Evolutionary conservation across 2,888 invertebrate species (phyloP).

Genomic region (Nymphalis urticae): DNA sequence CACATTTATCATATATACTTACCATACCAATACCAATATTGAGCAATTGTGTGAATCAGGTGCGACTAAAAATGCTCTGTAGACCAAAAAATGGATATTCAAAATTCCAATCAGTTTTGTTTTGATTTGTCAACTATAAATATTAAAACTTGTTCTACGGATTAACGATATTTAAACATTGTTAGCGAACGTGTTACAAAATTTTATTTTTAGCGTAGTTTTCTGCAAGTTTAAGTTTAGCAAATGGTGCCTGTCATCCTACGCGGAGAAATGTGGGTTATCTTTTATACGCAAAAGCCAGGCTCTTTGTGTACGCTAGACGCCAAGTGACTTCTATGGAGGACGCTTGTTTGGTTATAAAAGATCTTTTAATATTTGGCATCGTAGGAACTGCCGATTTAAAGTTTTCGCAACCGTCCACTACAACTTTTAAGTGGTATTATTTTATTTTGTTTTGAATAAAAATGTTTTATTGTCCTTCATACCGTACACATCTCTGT

Average conservation of each 20-base stretch:
- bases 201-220: conserved; percentile 35
- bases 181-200: conserved; percentile 5
- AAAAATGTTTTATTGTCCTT: not conserved
- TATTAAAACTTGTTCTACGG: too few relatives aligned
- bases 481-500: not conserved
- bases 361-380: conserved; percentile 36
- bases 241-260: conserved; percentile 39
- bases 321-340: conserved; percentile 36
- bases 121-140: too few relatives aligned
- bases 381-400: conserved; percentile 14
- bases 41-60: too few relatives aligned
- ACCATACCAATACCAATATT: too few relatives aligned
- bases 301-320: conserved; percentile 34
- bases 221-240: conserved; percentile 28
- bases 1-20: too few relatives aligned
- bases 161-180: conserved; percentile 5
- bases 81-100: too few relatives aligned
- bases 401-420: not conserved
- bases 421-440: not conserved
- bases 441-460: not conserved
- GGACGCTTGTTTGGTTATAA: conserved; percentile 35
- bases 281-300: conserved; percentile 32
- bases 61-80: too few relatives aligned
- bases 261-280: conserved; percentile 39
- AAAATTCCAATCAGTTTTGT: too few relatives aligned